Evolutionary conservation across 2,888 invertebrate genomes (phyloP), one percentile per base, ranked within the genome.

Genomic region (Aquatica leii): DNA sequence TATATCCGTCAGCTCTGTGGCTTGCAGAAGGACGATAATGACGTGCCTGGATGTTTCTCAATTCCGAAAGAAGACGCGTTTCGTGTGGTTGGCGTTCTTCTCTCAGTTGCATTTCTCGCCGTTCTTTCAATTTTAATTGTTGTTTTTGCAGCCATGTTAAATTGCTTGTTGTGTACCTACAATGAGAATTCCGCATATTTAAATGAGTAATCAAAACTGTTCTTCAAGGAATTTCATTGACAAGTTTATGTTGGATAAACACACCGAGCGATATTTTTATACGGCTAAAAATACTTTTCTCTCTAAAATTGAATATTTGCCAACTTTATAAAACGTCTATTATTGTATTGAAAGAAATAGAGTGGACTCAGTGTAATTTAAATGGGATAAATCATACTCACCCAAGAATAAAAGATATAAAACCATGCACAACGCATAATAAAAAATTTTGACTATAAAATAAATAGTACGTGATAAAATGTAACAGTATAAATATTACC

Each of bases 121-220:
- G 86, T 73, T 92, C 92, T 51, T 91, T 86, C 48, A 94, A 84
- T 78, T 93, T 93, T 78, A 91, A 87, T 77, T 94, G 93, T 77
- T 94, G 93, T 69, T 90, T 85, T 80, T 93, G 92, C 66, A 94
- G 84, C 93, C 93, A 94, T 58, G 93, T 90, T 68, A 90, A 82
- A 24, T 80, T 79, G 55, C 71, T 74, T 56, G 73, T 74, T 40
- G 74, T 66, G 61, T 77, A 65, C 40, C 65, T 65, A 43, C 31
- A 41, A 53, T 46, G 5, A 17, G 6, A 24, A 24, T n/a, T n/a
- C n/a, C n/a, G n/a, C n/a, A 24, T 24, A 4, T 24, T 24, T 24
- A 6, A 4, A 24, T 24, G 2, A 24, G 24, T 4, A 24, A 4
- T 24, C 24, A 24, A 24, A 24, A 24, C 6, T 24, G 24, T 24